Percentiles rank a stretch among this genome's conserved stretches.
Evolutionary conservation across 2,888 invertebrate genomes (phyloP).

Genomic region (Lamellibrachia columna): DNA sequence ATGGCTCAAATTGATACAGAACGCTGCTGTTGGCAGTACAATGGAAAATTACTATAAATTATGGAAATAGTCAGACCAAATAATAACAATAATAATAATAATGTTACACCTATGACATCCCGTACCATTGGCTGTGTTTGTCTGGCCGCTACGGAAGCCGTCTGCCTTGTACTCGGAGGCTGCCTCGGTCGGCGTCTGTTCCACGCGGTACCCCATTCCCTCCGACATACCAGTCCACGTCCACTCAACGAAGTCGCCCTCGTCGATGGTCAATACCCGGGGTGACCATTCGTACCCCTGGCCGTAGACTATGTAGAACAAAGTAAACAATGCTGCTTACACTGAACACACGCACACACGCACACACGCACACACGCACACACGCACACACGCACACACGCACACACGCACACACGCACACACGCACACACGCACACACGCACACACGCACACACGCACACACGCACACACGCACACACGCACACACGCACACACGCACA

Average conservation of each 20-base stretch:
- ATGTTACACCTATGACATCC: neutral
- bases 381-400: neutral
- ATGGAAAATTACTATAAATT: neutral
- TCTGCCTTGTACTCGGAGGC: conserved; percentile 18
- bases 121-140: neutral
- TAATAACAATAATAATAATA: neutral
- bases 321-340: neutral
- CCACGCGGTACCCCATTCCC: conserved; percentile 33
- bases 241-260: conserved; percentile 43
- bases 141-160: conserved; percentile 38
- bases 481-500: neutral
- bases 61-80: neutral
- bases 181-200: conserved; percentile 32
- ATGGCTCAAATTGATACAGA: too few species aligned
- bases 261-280: conserved; percentile 31
- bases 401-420: neutral
- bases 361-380: neutral
- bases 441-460: neutral
- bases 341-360: neutral
- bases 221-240: conserved; percentile 36
- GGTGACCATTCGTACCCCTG: conserved; percentile 39
- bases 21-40: too few species aligned
- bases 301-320: conserved; percentile 36
- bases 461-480: neutral
- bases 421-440: neutral